These are phyloP conservation scores for Discoglossus pictus DNA, from an alignment of 2,797 vertebrate species.

Conservation along the genomic window DNA sequence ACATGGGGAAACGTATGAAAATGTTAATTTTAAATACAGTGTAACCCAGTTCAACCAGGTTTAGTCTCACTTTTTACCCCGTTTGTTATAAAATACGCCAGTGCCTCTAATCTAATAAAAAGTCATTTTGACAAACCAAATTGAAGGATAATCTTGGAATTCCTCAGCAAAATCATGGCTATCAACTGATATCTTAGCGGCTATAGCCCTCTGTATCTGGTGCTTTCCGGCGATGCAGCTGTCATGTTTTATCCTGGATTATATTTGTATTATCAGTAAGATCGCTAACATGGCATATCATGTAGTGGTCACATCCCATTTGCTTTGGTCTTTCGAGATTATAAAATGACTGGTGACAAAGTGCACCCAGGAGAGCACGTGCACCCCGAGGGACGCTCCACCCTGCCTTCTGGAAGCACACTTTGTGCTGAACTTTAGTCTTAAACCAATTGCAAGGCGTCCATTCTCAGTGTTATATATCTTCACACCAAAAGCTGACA, in stretches of 20 bases:
- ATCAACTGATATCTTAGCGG: too few relatives aligned
- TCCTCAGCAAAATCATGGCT: too few relatives aligned
- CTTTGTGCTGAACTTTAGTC: conserved; percentile 35
- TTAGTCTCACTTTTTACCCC: too few relatives aligned
- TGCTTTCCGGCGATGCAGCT: conserved; percentile 4
- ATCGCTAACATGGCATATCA: conserved; percentile 30
- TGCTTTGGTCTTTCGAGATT: conserved; percentile 10
- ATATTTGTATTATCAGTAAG: too few relatives aligned
- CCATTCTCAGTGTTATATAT: conserved; percentile 37
- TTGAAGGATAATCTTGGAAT: too few relatives aligned
- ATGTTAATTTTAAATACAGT: too few relatives aligned
- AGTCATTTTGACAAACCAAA: too few relatives aligned
- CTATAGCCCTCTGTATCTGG: not conserved
- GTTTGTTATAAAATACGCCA: too few relatives aligned
- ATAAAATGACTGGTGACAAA: conserved; percentile 33
- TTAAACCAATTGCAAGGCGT: conserved; percentile 48
- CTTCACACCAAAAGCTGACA: conserved; percentile 45
- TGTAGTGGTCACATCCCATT: conserved; percentile 37
- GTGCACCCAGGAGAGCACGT: not conserved
- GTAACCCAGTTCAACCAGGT: too few relatives aligned
- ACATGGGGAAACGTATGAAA: too few relatives aligned
- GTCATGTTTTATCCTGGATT: not conserved
- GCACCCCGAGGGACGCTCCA: not conserved
- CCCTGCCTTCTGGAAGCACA: conserved; percentile 12
- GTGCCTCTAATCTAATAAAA: too few relatives aligned